A percentile compares a stretch with the other conserved stretches of the same genome.
Evolutionary conservation across 2,888 invertebrate species (phyloP).

Genomic region (Brachypalpus laphriformis): DNA sequence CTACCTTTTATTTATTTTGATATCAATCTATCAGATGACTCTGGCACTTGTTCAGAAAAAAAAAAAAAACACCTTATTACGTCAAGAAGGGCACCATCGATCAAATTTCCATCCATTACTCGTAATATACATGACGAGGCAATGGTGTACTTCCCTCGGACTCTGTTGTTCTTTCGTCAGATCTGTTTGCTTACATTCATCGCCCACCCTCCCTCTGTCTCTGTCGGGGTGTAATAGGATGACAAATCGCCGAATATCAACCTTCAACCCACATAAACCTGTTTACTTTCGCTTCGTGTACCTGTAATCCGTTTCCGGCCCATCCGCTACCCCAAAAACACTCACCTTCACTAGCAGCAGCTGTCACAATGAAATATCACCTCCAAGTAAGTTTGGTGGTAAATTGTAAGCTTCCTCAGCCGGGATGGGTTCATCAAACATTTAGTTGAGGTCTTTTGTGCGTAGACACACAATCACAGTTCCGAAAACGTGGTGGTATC

Average conservation of each 20-base stretch:
- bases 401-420: conserved; percentile 14
- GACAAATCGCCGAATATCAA: conserved; percentile 59
- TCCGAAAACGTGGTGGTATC: conserved; percentile 30
- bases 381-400: conserved; percentile 37
- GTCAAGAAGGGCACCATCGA: conserved; percentile 48
- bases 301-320: conserved; percentile 38
- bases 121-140: conserved; percentile 19
- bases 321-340: background rate
- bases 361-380: conserved; percentile 61
- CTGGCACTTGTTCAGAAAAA: conserved; percentile 24
- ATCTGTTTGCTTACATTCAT: conserved; percentile 17
- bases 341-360: background rate
- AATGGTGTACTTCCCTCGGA: conserved; percentile 14
- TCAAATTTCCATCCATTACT: conserved; percentile 66
- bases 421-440: conserved; percentile 43
- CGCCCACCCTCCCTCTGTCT: background rate
- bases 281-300: conserved; percentile 23
- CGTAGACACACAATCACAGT: conserved; percentile 41
- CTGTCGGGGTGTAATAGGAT: conserved; percentile 31
- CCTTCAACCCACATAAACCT: conserved; percentile 8
- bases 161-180: conserved; percentile 12
- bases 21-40: conserved; percentile 59
- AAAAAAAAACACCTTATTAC: conserved; percentile 9
- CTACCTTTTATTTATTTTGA: conserved; percentile 51
- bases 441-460: conserved; percentile 28